Conservation (phyloP, 2,888 invertebrate genomes). For the Archaeoteleia sp. region DNA sequence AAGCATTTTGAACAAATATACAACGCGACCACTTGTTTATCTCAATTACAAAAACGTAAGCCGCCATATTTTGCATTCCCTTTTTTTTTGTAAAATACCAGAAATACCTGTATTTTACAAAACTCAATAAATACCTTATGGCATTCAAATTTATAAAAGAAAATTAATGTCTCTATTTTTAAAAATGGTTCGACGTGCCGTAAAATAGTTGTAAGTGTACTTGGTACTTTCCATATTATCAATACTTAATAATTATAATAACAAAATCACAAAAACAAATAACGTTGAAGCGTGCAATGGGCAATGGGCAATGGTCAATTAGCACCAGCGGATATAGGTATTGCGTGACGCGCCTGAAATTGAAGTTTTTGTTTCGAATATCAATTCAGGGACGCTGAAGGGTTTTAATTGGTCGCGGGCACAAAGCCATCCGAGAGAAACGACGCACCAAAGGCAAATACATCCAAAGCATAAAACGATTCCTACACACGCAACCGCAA, state of each 20-base stretch:
- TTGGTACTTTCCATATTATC: no score
- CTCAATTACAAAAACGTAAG: no score
- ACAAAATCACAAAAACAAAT: slow-evolving; percentile 59
- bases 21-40: no score
- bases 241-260: slow-evolving; percentile 42
- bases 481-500: slow-evolving; percentile 22
- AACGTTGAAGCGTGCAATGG: slow-evolving; percentile 67
- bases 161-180: no score
- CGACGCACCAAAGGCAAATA: slow-evolving; percentile 58
- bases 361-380: slow-evolving; percentile 73
- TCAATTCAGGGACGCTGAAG: slow-evolving; percentile 69
- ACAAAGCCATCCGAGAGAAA: slow-evolving; percentile 59
- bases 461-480: slow-evolving; percentile 40
- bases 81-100: no score
- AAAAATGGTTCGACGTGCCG: no score
- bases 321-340: slow-evolving; percentile 60
- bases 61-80: no score
- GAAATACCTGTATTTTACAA: no score
- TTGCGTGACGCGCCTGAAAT: slow-evolving; percentile 68
- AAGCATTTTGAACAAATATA: no score
- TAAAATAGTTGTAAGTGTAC: no score
- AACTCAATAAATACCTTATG: no score
- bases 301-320: slow-evolving; percentile 72
- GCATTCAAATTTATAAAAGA: no score
- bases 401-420: slow-evolving; percentile 69